Percentiles rank a stretch among this genome's conserved stretches.
These are phyloP conservation scores for Melinaea marsaeus DNA, from an alignment of 2,888 invertebrate genomes.

Conservation along the genomic window DNA sequence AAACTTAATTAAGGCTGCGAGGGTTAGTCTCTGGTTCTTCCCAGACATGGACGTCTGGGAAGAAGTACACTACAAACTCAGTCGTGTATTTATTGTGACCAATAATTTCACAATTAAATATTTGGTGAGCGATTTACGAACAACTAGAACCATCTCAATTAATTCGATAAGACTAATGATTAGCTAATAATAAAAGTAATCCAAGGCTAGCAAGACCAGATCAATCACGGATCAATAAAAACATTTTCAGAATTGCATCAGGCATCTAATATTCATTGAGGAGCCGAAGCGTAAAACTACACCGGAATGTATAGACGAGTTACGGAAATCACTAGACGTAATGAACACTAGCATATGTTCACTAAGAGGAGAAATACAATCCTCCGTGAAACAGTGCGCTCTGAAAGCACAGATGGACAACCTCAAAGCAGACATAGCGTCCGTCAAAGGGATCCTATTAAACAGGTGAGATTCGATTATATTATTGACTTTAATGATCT, in stretches of 20 bases:
- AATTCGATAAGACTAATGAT: too few relatives aligned
- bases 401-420: slow-evolving; percentile 80
- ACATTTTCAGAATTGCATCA: slow-evolving; percentile 55
- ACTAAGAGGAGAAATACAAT: slow-evolving; percentile 81
- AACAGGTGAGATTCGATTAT: slow-evolving; percentile 73
- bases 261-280: slow-evolving; percentile 80
- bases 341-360: slow-evolving; percentile 81
- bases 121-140: too few relatives aligned
- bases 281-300: slow-evolving; percentile 80
- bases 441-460: slow-evolving; percentile 84
- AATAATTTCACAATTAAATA: too few relatives aligned
- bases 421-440: slow-evolving; percentile 83
- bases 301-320: slow-evolving; percentile 81
- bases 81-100: too few relatives aligned
- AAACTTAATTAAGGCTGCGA: too few relatives aligned
- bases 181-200: too few relatives aligned
- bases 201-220: neutral
- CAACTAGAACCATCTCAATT: too few relatives aligned
- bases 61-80: too few relatives aligned
- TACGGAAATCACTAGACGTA: slow-evolving; percentile 82
- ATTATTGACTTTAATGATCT: too few relatives aligned
- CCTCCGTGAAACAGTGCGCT: slow-evolving; percentile 65
- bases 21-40: too few relatives aligned
- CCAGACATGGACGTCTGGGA: too few relatives aligned
- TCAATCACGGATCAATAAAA: too few relatives aligned